Conservation (phyloP, 2,113 vertebrate species). For the Garra rufa region DNA sequence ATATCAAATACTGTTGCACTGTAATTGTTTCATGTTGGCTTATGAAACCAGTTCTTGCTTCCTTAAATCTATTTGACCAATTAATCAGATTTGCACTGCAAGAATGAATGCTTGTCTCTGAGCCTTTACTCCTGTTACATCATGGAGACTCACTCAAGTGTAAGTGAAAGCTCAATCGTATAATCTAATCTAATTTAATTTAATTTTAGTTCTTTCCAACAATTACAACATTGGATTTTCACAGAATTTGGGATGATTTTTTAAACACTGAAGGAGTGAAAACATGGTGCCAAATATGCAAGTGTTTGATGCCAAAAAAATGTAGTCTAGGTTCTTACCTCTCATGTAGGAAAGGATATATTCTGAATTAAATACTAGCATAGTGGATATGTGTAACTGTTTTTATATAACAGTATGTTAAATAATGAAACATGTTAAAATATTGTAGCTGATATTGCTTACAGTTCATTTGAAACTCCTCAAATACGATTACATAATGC, state of each 20-base stretch:
- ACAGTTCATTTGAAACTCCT: background rate
- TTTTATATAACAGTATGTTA: background rate
- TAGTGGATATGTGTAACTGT: background rate
- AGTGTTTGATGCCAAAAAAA: background rate
- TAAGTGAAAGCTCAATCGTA: background rate
- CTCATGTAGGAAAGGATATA: background rate
- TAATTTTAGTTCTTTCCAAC: conserved; percentile 20
- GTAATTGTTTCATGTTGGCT: background rate
- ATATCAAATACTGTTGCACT: background rate
- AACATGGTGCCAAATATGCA: background rate
- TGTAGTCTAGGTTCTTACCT: background rate
- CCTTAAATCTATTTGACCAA: conserved; percentile 1
- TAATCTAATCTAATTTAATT: conserved; percentile 1
- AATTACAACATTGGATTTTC: conserved; percentile 22
- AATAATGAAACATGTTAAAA: background rate
- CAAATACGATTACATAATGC: background rate
- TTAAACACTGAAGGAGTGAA: background rate
- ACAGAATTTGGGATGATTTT: background rate
- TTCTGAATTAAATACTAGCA: background rate
- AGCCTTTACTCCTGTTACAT: background rate
- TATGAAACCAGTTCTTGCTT: background rate
- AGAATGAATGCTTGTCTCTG: conserved; percentile 9
- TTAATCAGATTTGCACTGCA: conserved; percentile 1
- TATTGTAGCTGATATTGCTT: background rate
- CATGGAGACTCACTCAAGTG: background rate